phyloP scores from a whole-genome alignment of 2,888 invertebrate genomes.

The Drosophila picticornis region DNA sequence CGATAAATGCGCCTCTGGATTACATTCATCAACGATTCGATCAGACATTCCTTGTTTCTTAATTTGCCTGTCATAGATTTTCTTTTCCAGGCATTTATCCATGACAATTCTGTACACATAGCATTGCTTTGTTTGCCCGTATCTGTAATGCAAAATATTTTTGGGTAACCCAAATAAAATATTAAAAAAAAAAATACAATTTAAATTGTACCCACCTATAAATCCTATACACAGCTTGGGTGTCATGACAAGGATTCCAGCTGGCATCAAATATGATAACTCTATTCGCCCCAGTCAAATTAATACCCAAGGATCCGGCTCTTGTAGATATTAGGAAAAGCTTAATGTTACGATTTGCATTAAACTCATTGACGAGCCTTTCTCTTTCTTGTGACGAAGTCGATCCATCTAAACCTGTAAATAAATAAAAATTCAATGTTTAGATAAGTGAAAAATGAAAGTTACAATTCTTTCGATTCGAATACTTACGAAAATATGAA shows the following conservation, averaged over 20 bases:
- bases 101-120: conserved; percentile 98
- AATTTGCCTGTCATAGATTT: conserved; percentile 99
- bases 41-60: conserved; percentile 99
- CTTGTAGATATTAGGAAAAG: conserved; percentile 98
- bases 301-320: conserved; percentile 98
- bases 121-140: conserved; percentile 97
- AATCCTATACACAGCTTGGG: conserved; percentile 98
- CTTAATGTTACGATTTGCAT: conserved; percentile 93
- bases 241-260: conserved; percentile 99
- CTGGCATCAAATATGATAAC: conserved; percentile 99
- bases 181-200: neutral
- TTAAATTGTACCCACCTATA: conserved; percentile 86
- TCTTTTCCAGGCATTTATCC: conserved; percentile 98
- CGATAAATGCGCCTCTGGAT: conserved; percentile 96
- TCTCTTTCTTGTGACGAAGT: conserved; percentile 97
- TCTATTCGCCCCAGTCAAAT: conserved; percentile 98
- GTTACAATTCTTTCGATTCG: neutral
- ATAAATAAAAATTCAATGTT: neutral
- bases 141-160: conserved; percentile 85
- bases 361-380: conserved; percentile 98
- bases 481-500: conserved; percentile 94
- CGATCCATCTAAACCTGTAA: conserved; percentile 95
- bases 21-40: conserved; percentile 98
- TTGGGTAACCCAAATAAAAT: neutral
- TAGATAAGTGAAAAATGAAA: neutral